phyloP scores from a whole-genome alignment of 2,888 invertebrate genomes.

The Drosophila algonquin region DNA sequence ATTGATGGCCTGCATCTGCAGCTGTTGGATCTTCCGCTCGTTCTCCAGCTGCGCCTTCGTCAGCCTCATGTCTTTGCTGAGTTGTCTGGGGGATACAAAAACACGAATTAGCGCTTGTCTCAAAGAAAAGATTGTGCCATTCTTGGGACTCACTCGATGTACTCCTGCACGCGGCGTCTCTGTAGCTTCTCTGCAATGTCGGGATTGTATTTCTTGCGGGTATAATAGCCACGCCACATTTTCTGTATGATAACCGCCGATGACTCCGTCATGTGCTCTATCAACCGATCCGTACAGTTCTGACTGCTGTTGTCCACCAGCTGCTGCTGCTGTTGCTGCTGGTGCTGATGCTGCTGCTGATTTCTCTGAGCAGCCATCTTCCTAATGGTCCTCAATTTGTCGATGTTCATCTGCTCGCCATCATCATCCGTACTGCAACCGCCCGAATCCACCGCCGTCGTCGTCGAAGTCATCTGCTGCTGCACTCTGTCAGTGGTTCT shows the following conservation, averaged over 20 bases:
- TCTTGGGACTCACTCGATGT: conserved; percentile 88
- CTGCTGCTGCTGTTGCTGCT: conserved; percentile 82
- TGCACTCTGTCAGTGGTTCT: conserved; percentile 29
- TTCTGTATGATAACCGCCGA: conserved; percentile 93
- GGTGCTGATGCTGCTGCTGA: conserved; percentile 65
- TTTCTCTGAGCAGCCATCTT: conserved; percentile 86
- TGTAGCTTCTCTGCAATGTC: conserved; percentile 88
- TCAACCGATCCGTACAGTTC: conserved; percentile 59
- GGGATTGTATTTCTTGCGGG: conserved; percentile 86
- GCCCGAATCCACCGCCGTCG: conserved; percentile 76
- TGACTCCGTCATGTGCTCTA: conserved; percentile 81
- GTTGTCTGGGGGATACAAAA: conserved; percentile 85
- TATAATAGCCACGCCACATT: conserved; percentile 93
- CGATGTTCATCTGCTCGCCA: conserved; percentile 87
- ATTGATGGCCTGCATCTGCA: conserved; percentile 96
- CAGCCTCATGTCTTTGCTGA: conserved; percentile 93
- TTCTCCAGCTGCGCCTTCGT: conserved; percentile 93
- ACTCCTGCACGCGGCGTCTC: conserved; percentile 91
- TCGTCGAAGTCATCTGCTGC: conserved; percentile 47
- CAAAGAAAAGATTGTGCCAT: background rate
- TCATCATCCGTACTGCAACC: conserved; percentile 86
- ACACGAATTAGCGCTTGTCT: background rate
- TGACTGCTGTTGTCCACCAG: conserved; percentile 72
- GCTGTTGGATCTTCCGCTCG: conserved; percentile 92
- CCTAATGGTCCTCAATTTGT: conserved; percentile 88